Evolutionary conservation across 2,888 invertebrate genomes (phyloP), one percentile per base, ranked within the genome.

Genomic region (Amaurobius ferox): DNA sequence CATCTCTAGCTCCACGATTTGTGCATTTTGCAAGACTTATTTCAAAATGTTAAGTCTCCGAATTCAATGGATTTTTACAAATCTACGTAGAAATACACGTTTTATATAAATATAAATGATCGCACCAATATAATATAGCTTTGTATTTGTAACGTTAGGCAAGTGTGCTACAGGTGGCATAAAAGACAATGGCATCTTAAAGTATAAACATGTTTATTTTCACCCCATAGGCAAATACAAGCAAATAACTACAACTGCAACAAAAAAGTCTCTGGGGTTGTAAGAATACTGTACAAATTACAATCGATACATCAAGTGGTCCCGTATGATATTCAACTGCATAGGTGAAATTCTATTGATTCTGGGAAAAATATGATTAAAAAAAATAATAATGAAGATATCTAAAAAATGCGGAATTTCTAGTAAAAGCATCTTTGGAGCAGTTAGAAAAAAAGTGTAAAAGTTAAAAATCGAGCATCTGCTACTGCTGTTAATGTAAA

Each of bases 171-270:
- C n/a, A n/a, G n/a, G n/a, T n/a, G n/a, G n/a, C n/a, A n/a, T n/a
- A n/a, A n/a, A n/a, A n/a, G n/a, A n/a, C n/a, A n/a, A n/a, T n/a
- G n/a, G n/a, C n/a, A n/a, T n/a, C n/a, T n/a, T n/a, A n/a, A 81
- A 74, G 61, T 81, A 81, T 81, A 74, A 81, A 81, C 80, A 81
- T 39, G 72, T 81, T 74, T 83, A 77, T 79, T 55, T 83, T 23
- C 40, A 74, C 83, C 68, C 39, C 23, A 64, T 77, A 77, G 66
- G 83, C 77, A 72, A n/a, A 85, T 77, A 85, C 77, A 85, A 85
- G 77, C 72, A 72, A 55, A 64, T 55, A 72, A 85, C 55, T 67
- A 72, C 71, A 77, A 76, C 77, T 71, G 83, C 83, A 85, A 77
- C 66, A 83, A 62, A 77, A 71, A 66, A 66, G 48, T 85, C 66